These are phyloP conservation scores for Synanthedon andrenaeformis DNA, from an alignment of 2,888 invertebrate genomes.

Conservation along the genomic window DNA sequence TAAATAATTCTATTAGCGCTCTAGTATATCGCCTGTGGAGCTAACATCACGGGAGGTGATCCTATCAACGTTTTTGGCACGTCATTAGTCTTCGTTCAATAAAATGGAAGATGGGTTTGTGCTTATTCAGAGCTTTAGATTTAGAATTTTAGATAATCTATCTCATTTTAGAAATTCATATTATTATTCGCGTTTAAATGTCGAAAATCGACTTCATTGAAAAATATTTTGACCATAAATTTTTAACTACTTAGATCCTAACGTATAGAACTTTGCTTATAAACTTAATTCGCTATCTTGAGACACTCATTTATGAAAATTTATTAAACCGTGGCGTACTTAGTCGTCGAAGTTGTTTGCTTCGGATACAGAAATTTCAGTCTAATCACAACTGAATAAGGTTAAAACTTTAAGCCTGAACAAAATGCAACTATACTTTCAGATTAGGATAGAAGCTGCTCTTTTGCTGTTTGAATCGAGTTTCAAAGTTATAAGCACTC, in stretches of 20 bases:
- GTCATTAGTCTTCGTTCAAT: too few relatives aligned
- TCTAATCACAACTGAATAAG: not conserved
- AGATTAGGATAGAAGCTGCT: not conserved
- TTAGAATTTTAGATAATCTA: too few relatives aligned
- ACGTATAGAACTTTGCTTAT: constrained; percentile 8
- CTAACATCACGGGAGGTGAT: too few relatives aligned
- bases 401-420: not conserved
- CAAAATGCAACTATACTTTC: not conserved
- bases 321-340: constrained; percentile 4
- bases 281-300: constrained; percentile 11
- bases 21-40: too few relatives aligned
- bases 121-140: too few relatives aligned
- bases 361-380: not conserved
- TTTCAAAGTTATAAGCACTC: not conserved
- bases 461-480: constrained; percentile 1
- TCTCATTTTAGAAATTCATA: too few relatives aligned
- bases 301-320: constrained; percentile 14
- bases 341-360: not conserved
- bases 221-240: too few relatives aligned
- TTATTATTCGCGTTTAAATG: too few relatives aligned
- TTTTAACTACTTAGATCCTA: not conserved
- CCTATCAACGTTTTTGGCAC: too few relatives aligned
- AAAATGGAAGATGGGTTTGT: too few relatives aligned
- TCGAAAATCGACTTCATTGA: too few relatives aligned
- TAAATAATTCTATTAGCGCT: too few relatives aligned